Conservation (phyloP, 2,113 vertebrate genomes). For the Toxotes jaculatrix region DNA sequence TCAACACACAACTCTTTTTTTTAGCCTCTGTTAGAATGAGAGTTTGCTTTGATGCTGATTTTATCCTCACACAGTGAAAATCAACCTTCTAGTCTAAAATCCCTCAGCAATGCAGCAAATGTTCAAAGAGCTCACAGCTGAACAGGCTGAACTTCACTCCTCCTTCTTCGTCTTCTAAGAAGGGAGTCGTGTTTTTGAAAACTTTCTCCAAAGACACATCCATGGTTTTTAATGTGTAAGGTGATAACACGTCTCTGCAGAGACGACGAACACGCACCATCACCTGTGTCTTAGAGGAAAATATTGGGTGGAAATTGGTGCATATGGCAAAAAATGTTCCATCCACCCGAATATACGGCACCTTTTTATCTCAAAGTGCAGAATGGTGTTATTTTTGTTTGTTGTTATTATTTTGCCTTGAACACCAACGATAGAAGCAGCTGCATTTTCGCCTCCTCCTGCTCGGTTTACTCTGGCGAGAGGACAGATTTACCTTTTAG, state of each 20-base stretch:
- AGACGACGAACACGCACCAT: not conserved
- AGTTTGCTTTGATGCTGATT: too few species aligned
- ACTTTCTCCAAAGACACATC: too few species aligned
- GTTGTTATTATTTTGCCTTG: slow-evolving; percentile 21
- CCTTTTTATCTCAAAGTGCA: not conserved
- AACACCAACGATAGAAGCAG: slow-evolving; percentile 12
- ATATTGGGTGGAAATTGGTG: not conserved
- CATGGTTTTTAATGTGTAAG: too few species aligned
- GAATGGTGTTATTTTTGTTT: not conserved
- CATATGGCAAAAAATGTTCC: too few species aligned
- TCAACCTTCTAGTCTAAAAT: too few species aligned
- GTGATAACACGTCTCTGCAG: not conserved
- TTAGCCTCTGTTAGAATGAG: too few species aligned
- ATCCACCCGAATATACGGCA: not conserved
- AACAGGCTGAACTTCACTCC: too few species aligned
- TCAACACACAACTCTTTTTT: too few species aligned
- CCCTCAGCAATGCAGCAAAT: too few species aligned
- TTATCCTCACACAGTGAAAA: too few species aligned
- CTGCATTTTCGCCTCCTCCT: not conserved
- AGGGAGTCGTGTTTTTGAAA: too few species aligned
- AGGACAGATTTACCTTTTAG: slow-evolving; percentile 21
- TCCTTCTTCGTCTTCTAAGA: not conserved
- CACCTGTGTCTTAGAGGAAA: not conserved
- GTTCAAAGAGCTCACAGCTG: too few species aligned
- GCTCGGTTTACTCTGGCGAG: slow-evolving; percentile 15